A percentile compares a stretch with the other conserved stretches of the same genome.
Conservation (phyloP, 2,888 invertebrate species). For the Mesorhabditis spiculigera region DNA sequence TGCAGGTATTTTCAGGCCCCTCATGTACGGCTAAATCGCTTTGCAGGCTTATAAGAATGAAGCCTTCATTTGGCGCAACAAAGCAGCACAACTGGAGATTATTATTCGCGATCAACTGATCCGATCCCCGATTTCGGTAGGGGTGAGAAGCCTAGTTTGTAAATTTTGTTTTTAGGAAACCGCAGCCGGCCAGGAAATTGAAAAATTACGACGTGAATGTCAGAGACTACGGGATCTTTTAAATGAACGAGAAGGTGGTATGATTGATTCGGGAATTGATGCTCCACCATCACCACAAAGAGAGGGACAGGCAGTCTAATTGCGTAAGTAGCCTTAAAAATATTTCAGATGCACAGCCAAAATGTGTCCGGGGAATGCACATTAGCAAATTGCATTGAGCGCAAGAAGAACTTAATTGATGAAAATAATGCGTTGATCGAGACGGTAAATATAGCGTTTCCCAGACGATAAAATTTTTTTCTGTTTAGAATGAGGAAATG, state of each 20-base stretch:
- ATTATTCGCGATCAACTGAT: conserved; percentile 50
- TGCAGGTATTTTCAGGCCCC: conserved; percentile 20
- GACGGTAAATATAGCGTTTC: conserved; percentile 18
- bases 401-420: conserved; percentile 36
- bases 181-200: conserved; percentile 9
- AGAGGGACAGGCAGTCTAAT: neutral
- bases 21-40: no score
- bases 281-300: conserved; percentile 5
- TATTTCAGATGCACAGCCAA: no score
- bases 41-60: conserved; percentile 56
- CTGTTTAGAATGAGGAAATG: conserved; percentile 31
- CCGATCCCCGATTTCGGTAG: conserved; percentile 13
- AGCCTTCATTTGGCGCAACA: conserved; percentile 56
- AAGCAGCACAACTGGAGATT: conserved; percentile 55
- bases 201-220: conserved; percentile 10
- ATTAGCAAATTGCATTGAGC: conserved; percentile 34
- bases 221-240: conserved; percentile 12
- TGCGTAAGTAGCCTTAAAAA: no score
- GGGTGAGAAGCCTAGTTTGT: conserved; percentile 12
- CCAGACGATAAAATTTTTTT: neutral
- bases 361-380: conserved; percentile 34
- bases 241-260: conserved; percentile 9
- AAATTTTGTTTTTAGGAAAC: conserved; percentile 13
- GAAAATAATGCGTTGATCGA: conserved; percentile 44
- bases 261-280: conserved; percentile 15